phyloP scores from a whole-genome alignment of 2,113 vertebrate species.

The Tympanuchus pallidicinctus region DNA sequence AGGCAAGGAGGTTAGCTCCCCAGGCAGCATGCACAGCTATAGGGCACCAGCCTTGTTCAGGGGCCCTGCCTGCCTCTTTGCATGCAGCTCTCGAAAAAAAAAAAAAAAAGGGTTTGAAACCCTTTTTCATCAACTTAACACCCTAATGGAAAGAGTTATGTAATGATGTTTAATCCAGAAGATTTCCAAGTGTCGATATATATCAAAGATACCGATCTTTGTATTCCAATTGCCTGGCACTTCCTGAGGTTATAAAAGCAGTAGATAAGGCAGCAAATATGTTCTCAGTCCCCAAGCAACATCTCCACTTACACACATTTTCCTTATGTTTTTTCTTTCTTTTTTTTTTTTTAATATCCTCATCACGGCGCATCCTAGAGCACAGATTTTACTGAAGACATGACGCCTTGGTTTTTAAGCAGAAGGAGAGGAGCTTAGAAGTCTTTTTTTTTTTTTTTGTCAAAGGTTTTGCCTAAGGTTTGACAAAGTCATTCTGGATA shows the following conservation, averaged over 20 bases:
- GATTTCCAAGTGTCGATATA: constrained; percentile 67
- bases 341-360: not conserved
- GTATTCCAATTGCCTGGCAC: constrained; percentile 24
- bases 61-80: not conserved
- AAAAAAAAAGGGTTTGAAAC: not conserved
- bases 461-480: not conserved
- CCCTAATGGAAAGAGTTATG: constrained; percentile 56
- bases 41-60: not conserved
- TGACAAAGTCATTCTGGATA: not conserved
- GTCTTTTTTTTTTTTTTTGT: not conserved
- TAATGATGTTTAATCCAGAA: constrained; percentile 23
- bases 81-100: not conserved
- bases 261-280: constrained; percentile 18
- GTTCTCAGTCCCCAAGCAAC: not conserved
- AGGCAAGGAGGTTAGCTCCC: constrained; percentile 21
- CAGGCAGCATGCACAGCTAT: not conserved
- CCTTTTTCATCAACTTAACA: constrained; percentile 47
- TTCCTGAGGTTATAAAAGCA: constrained; percentile 15
- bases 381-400: not conserved
- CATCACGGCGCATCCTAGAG: not conserved
- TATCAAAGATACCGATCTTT: constrained; percentile 62
- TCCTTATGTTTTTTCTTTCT: not conserved
- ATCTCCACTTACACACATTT: not conserved
- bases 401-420: not conserved
- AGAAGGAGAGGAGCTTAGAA: not conserved